These are phyloP conservation scores for Emys orbicularis DNA, from an alignment of 2,797 vertebrate genomes.

Conservation along the genomic window DNA sequence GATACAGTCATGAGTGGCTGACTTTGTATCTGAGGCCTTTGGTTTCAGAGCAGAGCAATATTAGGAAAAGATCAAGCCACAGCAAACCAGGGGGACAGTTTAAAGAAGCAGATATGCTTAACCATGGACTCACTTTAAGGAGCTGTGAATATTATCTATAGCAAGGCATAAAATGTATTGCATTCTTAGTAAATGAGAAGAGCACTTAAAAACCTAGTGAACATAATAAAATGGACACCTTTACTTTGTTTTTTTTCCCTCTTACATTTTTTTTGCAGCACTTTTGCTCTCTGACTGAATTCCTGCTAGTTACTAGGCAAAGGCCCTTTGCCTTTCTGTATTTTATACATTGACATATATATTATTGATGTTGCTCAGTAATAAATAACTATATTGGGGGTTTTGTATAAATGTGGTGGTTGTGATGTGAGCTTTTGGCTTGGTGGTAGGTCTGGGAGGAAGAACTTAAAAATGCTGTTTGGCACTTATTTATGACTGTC, in stretches of 20 bases:
- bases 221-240: neutral
- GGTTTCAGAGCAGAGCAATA: neutral
- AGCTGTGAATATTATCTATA: neutral
- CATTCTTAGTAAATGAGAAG: constrained; percentile 31
- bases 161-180: constrained; percentile 30
- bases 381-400: constrained; percentile 16
- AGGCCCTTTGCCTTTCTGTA: neutral
- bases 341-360: neutral
- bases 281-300: neutral
- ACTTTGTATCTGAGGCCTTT: neutral
- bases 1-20: neutral
- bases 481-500: neutral
- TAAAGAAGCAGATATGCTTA: constrained; percentile 3
- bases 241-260: constrained; percentile 50
- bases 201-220: neutral
- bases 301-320: neutral
- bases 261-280: constrained; percentile 20
- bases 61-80: neutral
- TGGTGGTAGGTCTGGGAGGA: neutral
- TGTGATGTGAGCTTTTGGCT: neutral
- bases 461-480: neutral
- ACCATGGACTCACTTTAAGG: neutral
- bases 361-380: neutral
- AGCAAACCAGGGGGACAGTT: neutral
- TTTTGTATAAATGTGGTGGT: neutral